These are phyloP conservation scores for Sturnus vulgaris DNA, from an alignment of 2,113 vertebrate genomes.

Conservation along the genomic window DNA sequence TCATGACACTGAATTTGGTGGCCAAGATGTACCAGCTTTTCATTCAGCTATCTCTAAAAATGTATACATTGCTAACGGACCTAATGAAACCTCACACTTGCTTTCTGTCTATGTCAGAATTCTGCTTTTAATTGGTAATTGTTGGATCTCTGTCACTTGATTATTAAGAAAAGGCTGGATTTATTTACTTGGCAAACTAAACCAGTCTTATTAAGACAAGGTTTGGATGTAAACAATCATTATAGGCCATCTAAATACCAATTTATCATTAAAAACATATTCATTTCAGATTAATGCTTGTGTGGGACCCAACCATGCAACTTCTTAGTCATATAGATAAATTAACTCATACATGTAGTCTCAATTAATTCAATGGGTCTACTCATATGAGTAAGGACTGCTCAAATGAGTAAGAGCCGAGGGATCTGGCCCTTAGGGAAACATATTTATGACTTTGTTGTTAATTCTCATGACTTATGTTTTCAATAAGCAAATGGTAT, in stretches of 20 bases:
- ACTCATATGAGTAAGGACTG: slow-evolving; percentile 6
- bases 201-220: slow-evolving; percentile 49
- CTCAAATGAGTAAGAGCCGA: slow-evolving; percentile 15
- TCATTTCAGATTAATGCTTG: slow-evolving; percentile 8
- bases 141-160: background rate
- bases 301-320: background rate
- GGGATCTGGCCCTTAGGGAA: slow-evolving; percentile 42
- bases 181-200: slow-evolving; percentile 41
- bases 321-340: background rate
- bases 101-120: background rate
- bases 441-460: slow-evolving; percentile 62
- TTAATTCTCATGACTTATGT: slow-evolving; percentile 60
- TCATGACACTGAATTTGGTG: background rate
- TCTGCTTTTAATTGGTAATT: slow-evolving; percentile 10
- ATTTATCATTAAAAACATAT: slow-evolving; percentile 56
- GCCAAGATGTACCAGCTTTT: background rate
- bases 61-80: background rate
- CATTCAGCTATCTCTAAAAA: background rate
- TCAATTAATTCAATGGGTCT: slow-evolving; percentile 28
- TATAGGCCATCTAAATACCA: slow-evolving; percentile 24
- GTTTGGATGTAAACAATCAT: background rate
- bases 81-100: background rate
- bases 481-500: slow-evolving; percentile 68
- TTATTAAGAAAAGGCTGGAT: slow-evolving; percentile 42
- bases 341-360: slow-evolving; percentile 16